A percentile compares a stretch with the other conserved stretches of the same genome.
Conservation (phyloP, 2,888 invertebrate genomes). For the Anorthoa munda region DNA sequence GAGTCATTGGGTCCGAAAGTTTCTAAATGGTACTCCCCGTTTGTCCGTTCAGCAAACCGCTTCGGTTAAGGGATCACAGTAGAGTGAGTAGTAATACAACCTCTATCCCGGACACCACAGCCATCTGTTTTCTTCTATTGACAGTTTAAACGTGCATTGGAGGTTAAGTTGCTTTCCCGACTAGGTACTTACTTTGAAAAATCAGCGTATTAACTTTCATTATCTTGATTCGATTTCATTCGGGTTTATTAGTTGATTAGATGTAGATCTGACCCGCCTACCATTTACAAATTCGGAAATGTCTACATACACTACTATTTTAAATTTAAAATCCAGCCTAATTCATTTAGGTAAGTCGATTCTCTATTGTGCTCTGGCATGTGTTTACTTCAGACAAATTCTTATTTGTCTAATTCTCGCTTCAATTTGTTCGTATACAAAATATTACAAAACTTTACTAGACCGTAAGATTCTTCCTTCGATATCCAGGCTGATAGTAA, state of each 20-base stretch:
- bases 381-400: conserved; percentile 12
- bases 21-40: conserved; percentile 26
- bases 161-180: conserved; percentile 20
- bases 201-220: conserved; percentile 12
- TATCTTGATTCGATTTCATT: conserved; percentile 2
- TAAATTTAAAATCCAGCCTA: not conserved
- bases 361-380: not conserved
- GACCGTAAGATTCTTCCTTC: conserved; percentile 38
- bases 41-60: conserved; percentile 39
- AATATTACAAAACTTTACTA: conserved; percentile 52
- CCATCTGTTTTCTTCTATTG: conserved; percentile 41
- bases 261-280: not conserved
- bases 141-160: conserved; percentile 47
- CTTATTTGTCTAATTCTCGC: conserved; percentile 24
- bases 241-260: conserved; percentile 7
- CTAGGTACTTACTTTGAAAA: conserved; percentile 7
- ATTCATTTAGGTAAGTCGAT: not conserved
- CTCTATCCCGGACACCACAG: conserved; percentile 31
- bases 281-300: not conserved
- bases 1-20: conserved; percentile 48
- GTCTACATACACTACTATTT: not conserved
- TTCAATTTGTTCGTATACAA: conserved; percentile 48
- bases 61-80: conserved; percentile 22
- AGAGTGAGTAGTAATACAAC: conserved; percentile 47
- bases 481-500: conserved; percentile 14